Percentiles rank a stretch among this genome's conserved stretches.
phyloP scores from a whole-genome alignment of 2,113 vertebrate genomes.

The Myanophis thanlyinensis region DNA sequence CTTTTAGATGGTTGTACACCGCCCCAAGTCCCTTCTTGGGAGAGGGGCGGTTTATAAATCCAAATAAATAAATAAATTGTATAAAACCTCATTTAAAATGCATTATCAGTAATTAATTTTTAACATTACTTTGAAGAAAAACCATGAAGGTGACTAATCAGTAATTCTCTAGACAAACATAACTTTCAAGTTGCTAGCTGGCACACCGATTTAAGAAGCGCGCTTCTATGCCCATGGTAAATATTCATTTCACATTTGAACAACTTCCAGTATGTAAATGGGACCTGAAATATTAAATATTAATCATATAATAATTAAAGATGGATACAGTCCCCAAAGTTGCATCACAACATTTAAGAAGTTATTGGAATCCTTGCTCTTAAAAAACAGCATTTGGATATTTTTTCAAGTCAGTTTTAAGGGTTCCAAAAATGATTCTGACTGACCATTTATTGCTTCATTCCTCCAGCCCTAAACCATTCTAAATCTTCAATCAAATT shows the following conservation, averaged over 20 bases:
- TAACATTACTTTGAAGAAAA: not conserved
- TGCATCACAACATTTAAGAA: not conserved
- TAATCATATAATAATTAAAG: not conserved
- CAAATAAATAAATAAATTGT: too few species aligned
- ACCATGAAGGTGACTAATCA: not conserved
- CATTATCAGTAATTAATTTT: not conserved
- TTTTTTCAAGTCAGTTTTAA: not conserved
- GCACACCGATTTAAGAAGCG: not conserved
- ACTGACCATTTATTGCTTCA: not conserved
- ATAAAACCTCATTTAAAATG: not conserved
- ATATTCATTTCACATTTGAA: not conserved
- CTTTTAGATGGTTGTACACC: too few species aligned
- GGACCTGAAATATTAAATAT: not conserved
- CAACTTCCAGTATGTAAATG: not conserved
- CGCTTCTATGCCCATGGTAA: not conserved
- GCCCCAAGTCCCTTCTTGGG: too few species aligned
- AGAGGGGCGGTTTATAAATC: too few species aligned
- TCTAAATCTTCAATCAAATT: not conserved
- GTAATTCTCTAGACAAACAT: not conserved
- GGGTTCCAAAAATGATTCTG: not conserved
- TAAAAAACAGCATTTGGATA: not conserved
- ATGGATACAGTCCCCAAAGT: not conserved
- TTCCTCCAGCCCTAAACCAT: not conserved
- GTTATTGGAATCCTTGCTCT: not conserved
- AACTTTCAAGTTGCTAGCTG: not conserved